phyloP scores from a whole-genome alignment of 2,113 vertebrate genomes.

The Thymallus thymallus region DNA sequence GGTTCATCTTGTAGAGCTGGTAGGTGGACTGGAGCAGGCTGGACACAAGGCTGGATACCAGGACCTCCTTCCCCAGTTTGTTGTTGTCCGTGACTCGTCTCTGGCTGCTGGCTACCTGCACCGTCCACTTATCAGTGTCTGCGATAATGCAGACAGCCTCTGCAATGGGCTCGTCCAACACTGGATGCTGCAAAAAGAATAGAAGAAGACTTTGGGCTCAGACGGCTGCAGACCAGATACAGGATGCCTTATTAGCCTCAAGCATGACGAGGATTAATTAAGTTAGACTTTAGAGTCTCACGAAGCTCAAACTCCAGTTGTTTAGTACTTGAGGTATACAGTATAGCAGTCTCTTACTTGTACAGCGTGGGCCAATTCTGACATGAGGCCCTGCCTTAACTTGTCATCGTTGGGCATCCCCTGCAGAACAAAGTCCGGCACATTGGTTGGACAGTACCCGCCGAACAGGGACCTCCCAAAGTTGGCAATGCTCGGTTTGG shows the following conservation, averaged over 20 bases:
- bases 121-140: constrained; percentile 96
- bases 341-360: constrained; percentile 81
- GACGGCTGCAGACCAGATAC: background rate
- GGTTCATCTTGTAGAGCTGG: constrained; percentile 95
- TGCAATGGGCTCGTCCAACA: constrained; percentile 95
- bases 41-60: constrained; percentile 94
- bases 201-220: constrained; percentile 6
- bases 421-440: constrained; percentile 97
- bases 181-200: constrained; percentile 82
- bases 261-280: no score
- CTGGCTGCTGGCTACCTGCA: constrained; percentile 97
- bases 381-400: constrained; percentile 86
- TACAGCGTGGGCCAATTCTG: constrained; percentile 91
- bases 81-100: constrained; percentile 81
- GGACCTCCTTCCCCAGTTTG: constrained; percentile 92
- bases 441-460: constrained; percentile 93
- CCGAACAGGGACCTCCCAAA: constrained; percentile 95
- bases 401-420: constrained; percentile 91
- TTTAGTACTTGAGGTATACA: no score
- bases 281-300: no score
- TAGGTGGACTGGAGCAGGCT: constrained; percentile 93
- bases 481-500: constrained; percentile 93
- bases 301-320: no score
- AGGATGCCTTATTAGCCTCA: background rate
- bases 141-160: constrained; percentile 98